Base-by-base conservation (phyloP, 2,888 invertebrate genomes). In the Camptogramma bilineatum region DNA sequence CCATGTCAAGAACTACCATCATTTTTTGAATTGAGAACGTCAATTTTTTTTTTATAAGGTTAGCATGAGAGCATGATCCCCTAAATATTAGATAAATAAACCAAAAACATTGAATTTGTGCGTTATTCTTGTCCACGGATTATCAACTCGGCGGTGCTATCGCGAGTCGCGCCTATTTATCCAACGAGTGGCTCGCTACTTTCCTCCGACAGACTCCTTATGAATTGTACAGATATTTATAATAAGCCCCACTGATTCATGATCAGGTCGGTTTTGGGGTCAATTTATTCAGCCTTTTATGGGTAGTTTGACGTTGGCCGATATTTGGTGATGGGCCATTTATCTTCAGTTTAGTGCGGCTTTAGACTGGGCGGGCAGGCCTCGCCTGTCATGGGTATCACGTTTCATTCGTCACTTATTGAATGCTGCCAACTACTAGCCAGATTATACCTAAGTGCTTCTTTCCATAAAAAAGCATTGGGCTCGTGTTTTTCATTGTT, bases 201-300 rank as follows among this genome's bases (percentile, higher is more conserved):
- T 84, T 84, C 84, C 75, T 81, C 74, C 75, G 79, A 76, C 82
- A 81, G 75, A 60, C 68, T 77, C 75, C 74, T 74, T 77, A 74
- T 73, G 71, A 74, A 73, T 68, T 68, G 72, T 73, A 62, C 70
- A 76, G 60, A 59, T 68, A 64, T 60, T 53, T 68, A 61, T 66
- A 69, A 68, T 71, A 68, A 62, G 66, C 58, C 39, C 10, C 53
- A 50, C 59, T 69, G 71, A 72, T 64, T 73, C 71, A 72, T 68
- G 69, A 58, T 55, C 57, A 31, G 62, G 59, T 62, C 63, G 58
- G 62, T 62, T 71, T 74, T 68, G 58, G 66, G 70, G 69, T 72
- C 73, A 72, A 69, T 73, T 73, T 72, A 68, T 57, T 63, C 69
- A 55, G 64, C 72, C 72, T 67, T 73, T 66, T 66, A 70, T 28